Conservation (phyloP, 2,113 vertebrate genomes). For the Tragelaphus scriptus region DNA sequence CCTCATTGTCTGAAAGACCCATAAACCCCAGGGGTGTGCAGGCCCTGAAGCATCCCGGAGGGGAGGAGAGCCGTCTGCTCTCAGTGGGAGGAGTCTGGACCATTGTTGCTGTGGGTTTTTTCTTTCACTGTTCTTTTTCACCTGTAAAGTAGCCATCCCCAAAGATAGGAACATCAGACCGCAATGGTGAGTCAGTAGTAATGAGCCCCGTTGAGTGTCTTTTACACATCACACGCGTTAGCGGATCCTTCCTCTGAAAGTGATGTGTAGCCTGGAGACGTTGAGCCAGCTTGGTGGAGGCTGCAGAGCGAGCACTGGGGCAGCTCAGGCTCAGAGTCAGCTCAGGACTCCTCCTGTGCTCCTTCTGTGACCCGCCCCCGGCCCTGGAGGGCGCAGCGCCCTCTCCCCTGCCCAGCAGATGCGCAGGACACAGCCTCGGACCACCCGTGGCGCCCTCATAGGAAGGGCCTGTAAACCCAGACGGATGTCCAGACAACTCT, state of each 20-base stretch:
- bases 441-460: background rate
- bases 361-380: background rate
- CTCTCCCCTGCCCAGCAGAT: fast-evolving
- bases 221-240: fast-evolving
- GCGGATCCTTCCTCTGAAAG: background rate
- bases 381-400: too few relatives aligned
- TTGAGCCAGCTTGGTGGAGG: background rate
- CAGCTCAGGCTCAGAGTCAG: background rate
- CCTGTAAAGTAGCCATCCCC: background rate
- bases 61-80: background rate
- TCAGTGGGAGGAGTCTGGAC: background rate
- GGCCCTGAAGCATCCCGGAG: background rate
- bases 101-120: background rate
- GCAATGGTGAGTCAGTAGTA: fast-evolving
- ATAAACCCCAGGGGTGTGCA: constrained; percentile 1
- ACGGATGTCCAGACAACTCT: fast-evolving
- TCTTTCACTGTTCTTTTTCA: too few relatives aligned
- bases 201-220: background rate
- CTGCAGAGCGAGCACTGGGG: background rate
- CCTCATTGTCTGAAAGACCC: constrained; percentile 20
- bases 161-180: background rate
- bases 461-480: background rate
- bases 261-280: background rate
- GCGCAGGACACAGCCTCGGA: background rate
- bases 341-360: too few relatives aligned